phyloP scores from a whole-genome alignment of 1,140 invertebrate genomes.

The Hormaphis cornu region DNA sequence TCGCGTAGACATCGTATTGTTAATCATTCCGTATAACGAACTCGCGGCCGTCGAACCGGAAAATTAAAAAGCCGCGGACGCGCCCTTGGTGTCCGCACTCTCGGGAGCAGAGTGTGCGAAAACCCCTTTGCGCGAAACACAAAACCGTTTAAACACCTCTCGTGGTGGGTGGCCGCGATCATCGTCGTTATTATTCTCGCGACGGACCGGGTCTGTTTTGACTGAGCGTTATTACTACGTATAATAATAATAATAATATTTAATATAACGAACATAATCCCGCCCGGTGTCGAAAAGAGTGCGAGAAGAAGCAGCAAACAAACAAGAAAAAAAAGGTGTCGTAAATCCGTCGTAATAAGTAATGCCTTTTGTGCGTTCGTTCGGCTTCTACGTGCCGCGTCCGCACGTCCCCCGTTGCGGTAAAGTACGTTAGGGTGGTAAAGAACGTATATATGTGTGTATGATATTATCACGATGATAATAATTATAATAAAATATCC shows the following conservation, averaged over 20 bases:
- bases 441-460: too few species aligned
- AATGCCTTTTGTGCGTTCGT: neutral
- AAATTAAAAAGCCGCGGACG: neutral
- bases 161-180: neutral
- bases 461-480: conserved; percentile 3
- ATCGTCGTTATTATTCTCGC: neutral
- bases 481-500: conserved; percentile 26
- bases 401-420: neutral
- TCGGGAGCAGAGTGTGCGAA: neutral
- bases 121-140: conserved; percentile 1
- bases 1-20: too few species aligned
- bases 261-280: conserved; percentile 32
- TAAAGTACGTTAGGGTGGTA: conserved; percentile 18
- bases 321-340: conserved; percentile 20
- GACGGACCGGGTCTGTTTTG: neutral
- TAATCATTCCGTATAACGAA: too few species aligned
- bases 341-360: conserved; percentile 28
- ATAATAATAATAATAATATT: too few species aligned
- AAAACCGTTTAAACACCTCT: conserved; percentile 4
- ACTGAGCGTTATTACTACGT: too few species aligned
- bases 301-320: neutral
- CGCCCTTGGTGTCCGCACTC: neutral
- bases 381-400: neutral
- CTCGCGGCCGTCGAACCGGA: conserved; percentile 7
- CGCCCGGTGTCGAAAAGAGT: conserved; percentile 18